phyloP scores from a whole-genome alignment of 2,888 invertebrate genomes.

The Sthenelais limicola region DNA sequence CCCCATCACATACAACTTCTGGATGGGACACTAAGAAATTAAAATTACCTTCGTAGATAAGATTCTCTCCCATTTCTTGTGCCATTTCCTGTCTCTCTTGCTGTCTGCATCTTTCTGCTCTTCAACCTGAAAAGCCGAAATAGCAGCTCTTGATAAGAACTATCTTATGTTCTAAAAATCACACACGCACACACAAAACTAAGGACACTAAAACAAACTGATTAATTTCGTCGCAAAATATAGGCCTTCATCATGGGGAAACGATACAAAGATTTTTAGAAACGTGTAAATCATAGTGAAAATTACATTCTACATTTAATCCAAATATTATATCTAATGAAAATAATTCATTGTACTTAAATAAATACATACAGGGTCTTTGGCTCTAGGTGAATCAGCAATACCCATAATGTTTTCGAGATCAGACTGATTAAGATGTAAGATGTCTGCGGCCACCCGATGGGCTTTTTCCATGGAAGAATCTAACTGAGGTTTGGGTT shows the following conservation, averaged over 20 bases:
- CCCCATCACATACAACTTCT: too few species aligned
- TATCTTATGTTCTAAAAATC: background rate
- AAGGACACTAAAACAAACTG: background rate
- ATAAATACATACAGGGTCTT: constrained; percentile 3
- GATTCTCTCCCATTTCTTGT: constrained; percentile 63
- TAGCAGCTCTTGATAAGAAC: background rate
- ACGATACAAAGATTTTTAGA: background rate
- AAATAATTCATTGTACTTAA: too few species aligned
- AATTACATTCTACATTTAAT: too few species aligned
- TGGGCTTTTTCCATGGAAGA: constrained; percentile 63
- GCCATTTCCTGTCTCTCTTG: constrained; percentile 64
- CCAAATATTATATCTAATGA: too few species aligned
- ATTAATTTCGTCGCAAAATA: too few species aligned
- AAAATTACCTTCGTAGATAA: constrained; percentile 59
- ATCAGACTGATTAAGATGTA: constrained; percentile 69
- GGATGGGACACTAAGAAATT: background rate
- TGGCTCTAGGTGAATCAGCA: background rate
- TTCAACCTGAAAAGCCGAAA: background rate
- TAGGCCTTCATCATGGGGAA: too few species aligned
- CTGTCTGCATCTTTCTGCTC: constrained; percentile 48
- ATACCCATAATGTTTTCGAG: constrained; percentile 65
- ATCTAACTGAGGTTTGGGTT: constrained; percentile 4
- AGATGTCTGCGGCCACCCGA: constrained; percentile 65
- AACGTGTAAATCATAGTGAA: too few species aligned
- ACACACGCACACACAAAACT: background rate